phyloP scores from a whole-genome alignment of 2,797 vertebrate species.

The Podarcis siculus region DNA sequence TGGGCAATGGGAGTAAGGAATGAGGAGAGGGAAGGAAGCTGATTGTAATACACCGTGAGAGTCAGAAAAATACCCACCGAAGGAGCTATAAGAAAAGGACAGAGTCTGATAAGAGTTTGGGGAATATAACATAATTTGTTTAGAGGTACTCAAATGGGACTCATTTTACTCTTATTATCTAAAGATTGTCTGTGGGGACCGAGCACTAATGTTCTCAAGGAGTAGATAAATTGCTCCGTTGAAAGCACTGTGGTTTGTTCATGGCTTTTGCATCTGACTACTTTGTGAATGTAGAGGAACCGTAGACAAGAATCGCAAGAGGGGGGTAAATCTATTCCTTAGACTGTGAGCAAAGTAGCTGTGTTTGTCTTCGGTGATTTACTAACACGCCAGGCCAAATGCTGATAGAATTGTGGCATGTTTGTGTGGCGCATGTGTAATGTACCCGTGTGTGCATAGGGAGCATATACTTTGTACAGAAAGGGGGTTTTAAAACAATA shows the following conservation, averaged over 20 bases:
- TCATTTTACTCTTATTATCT: conserved; percentile 79
- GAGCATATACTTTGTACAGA: not conserved
- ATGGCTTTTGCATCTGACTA: conserved; percentile 63
- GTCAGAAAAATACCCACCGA: conserved; percentile 59
- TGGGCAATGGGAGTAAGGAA: conserved; percentile 17
- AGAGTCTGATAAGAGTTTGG: conserved; percentile 65
- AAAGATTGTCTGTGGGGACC: conserved; percentile 69
- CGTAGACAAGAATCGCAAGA: conserved; percentile 68
- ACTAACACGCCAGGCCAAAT: conserved; percentile 37
- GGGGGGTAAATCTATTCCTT: conserved; percentile 57
- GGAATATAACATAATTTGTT: conserved; percentile 78
- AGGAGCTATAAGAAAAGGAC: conserved; percentile 51
- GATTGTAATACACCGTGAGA: conserved; percentile 20
- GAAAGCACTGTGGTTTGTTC: conserved; percentile 70
- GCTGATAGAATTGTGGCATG: not conserved
- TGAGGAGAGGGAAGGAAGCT: conserved; percentile 31
- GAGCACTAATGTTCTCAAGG: conserved; percentile 70
- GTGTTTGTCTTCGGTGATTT: conserved; percentile 57
- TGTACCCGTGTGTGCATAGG: too few species aligned
- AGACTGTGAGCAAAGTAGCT: conserved; percentile 44
- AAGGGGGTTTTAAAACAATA: not conserved
- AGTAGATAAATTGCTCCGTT: conserved; percentile 76
- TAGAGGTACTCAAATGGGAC: conserved; percentile 74
- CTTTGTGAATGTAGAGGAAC: conserved; percentile 67
- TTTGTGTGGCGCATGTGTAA: not conserved